phyloP scores from a whole-genome alignment of 2,888 invertebrate species.

The Odontomyia ornata region DNA sequence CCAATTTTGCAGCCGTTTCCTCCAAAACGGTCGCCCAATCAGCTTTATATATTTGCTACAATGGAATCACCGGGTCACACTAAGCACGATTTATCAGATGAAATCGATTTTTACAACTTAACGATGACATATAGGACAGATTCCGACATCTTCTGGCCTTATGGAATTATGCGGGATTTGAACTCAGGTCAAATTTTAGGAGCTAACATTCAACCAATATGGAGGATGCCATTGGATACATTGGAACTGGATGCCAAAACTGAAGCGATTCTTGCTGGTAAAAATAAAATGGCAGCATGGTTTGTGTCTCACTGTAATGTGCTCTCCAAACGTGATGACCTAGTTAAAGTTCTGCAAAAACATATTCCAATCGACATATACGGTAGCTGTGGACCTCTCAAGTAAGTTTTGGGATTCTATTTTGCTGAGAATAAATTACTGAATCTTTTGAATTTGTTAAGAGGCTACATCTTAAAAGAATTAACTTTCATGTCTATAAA shows the following conservation, averaged over 20 bases:
- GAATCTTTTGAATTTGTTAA: too few relatives aligned
- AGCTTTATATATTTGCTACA: constrained; percentile 66
- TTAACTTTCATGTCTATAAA: too few relatives aligned
- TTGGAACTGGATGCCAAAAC: constrained; percentile 18
- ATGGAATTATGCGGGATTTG: constrained; percentile 59
- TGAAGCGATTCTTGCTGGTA: constrained; percentile 54
- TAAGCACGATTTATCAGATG: constrained; percentile 58
- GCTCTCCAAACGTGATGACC: constrained; percentile 62
- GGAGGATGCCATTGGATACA: constrained; percentile 59
- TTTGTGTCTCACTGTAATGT: constrained; percentile 68
- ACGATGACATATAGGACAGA: constrained; percentile 69
- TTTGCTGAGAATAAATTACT: too few relatives aligned
- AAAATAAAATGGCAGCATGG: constrained; percentile 68
- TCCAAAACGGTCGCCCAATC: constrained; percentile 58
- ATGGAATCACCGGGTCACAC: constrained; percentile 65
- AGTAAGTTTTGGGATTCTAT: too few relatives aligned
- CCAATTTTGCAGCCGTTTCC: constrained; percentile 60
- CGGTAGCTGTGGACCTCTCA: constrained; percentile 69
- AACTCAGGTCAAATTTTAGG: constrained; percentile 55
- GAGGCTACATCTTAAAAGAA: too few relatives aligned
- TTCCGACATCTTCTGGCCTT: constrained; percentile 66
- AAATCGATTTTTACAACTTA: constrained; percentile 66
- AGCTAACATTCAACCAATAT: constrained; percentile 55
- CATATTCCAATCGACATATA: constrained; percentile 71
- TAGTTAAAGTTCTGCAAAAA: constrained; percentile 66